Conservation (phyloP, 1,140 invertebrate species). For the Brachionus koreanus region DNA sequence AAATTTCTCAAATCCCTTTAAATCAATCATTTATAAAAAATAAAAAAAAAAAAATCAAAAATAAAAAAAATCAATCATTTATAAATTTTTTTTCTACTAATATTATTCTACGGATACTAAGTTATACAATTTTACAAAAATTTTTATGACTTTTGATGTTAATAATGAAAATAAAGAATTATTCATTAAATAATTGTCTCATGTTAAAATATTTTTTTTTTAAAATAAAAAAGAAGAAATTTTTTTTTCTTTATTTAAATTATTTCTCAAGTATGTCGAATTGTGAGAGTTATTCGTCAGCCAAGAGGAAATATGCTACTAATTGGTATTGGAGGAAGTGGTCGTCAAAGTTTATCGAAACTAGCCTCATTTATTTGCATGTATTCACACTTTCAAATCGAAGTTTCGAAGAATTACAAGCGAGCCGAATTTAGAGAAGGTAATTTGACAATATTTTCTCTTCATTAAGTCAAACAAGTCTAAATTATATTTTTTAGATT, state of each 20-base stretch:
- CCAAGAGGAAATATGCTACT: constrained; percentile 75
- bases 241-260: background rate
- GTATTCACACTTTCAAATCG: constrained; percentile 71
- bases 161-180: too few relatives aligned
- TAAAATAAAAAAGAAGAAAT: too few relatives aligned
- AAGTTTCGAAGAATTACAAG: constrained; percentile 71
- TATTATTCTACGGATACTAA: too few relatives aligned
- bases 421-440: constrained; percentile 68
- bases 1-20: too few relatives aligned
- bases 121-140: too few relatives aligned
- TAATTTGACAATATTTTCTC: constrained; percentile 54
- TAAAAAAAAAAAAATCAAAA: too few relatives aligned
- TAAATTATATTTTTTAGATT: constrained; percentile 59
- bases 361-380: constrained; percentile 65
- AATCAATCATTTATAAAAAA: too few relatives aligned
- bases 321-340: constrained; percentile 69
- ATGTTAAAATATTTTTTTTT: too few relatives aligned
- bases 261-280: constrained; percentile 64
- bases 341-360: constrained; percentile 55
- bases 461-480: background rate
- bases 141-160: too few relatives aligned
- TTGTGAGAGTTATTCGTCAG: constrained; percentile 75
- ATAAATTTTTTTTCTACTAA: too few relatives aligned
- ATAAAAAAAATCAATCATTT: too few relatives aligned
- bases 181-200: too few relatives aligned